A percentile compares a stretch with the other conserved stretches of the same genome.
These are phyloP conservation scores for Danio rerio DNA, from an alignment of 2,113 vertebrate species.

Conservation along the genomic window DNA sequence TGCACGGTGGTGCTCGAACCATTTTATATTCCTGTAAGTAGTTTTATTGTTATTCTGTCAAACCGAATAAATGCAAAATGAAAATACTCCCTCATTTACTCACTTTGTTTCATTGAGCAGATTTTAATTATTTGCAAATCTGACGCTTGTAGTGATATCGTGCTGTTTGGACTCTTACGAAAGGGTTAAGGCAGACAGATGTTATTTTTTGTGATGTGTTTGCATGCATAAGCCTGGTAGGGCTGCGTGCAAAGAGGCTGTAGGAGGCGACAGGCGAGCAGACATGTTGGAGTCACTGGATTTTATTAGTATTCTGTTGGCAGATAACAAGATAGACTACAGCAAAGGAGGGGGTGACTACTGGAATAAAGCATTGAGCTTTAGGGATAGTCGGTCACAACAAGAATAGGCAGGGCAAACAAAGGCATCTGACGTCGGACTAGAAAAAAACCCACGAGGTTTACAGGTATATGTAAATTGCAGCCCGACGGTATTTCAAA, in stretches of 20 bases:
- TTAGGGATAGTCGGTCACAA: constrained; percentile 61
- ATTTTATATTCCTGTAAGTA: constrained; percentile 77
- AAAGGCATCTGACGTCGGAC: constrained; percentile 57
- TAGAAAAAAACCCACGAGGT: constrained; percentile 29
- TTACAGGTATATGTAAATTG: constrained; percentile 46
- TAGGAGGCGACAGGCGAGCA: constrained; percentile 79
- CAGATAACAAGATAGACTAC: constrained; percentile 74
- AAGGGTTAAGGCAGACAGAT: constrained; percentile 68
- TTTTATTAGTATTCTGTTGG: constrained; percentile 85
- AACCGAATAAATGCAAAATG: constrained; percentile 79
- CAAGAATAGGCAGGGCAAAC: constrained; percentile 64
- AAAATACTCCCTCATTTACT: constrained; percentile 38
- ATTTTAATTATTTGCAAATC: not conserved
- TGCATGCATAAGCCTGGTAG: constrained; percentile 62
- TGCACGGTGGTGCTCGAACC: constrained; percentile 69
- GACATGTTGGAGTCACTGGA: constrained; percentile 86
- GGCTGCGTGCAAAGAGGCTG: constrained; percentile 77
- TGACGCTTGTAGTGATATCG: not conserved
- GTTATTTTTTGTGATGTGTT: constrained; percentile 10
- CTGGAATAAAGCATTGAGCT: constrained; percentile 63
- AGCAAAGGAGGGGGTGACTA: constrained; percentile 58
- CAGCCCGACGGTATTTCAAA: constrained; percentile 34
- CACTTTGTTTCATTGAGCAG: not conserved
- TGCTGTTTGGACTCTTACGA: constrained; percentile 29
- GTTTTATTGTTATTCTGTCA: constrained; percentile 76